Evolutionary conservation across 1,140 invertebrate genomes (phyloP), one percentile per base, ranked within the genome.

Genomic region (Trichonephila clavata): DNA sequence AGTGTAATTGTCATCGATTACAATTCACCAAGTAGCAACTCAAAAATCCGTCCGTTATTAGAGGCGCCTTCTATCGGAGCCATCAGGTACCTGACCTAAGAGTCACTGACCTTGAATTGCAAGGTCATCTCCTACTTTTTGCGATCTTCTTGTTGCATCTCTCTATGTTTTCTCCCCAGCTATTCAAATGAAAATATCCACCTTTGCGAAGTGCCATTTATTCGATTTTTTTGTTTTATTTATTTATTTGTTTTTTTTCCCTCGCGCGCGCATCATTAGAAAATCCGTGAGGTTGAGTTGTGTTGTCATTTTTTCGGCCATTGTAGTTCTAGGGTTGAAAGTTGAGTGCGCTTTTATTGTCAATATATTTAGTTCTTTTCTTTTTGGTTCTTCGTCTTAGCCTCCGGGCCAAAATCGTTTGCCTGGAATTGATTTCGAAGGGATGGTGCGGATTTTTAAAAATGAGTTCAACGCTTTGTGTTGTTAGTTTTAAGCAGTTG

Each of bases 61-160:
- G 61, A 21, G 59, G 87, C 87, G 87, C 87, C 87, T 63, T n/a
- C 87, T 71, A 84, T 84, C 83, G 63, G 87, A 43, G n/a, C 21
- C 21, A 65, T 68, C 87, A 89, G 87, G 87, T 89, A 24, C 87
- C 61, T 61, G 61, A 61, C 87, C 68, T 20, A 89, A 71, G 50
- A 24, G 87, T 89, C 87, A 89, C 32, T 89, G 87, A 89, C 87
- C 87, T 89, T 89, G 87, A 89, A 77, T 16, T 20, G 87, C 87
- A 77, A 89, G 87, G 87, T 89, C 63, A 65, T 32, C 71, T 50
- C 57, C 80, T 65, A 21, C 83, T 84, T 50, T 50, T 50, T 59
- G 43, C 59, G 21, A 27, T 50, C 21, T n/a, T 50, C 57, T 21
- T 84, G 43, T 57, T 84, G 81, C 43, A 84, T 84, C 83, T 84